phyloP scores from a whole-genome alignment of 2,113 vertebrate species.

The Ascaphus truei region DNA sequence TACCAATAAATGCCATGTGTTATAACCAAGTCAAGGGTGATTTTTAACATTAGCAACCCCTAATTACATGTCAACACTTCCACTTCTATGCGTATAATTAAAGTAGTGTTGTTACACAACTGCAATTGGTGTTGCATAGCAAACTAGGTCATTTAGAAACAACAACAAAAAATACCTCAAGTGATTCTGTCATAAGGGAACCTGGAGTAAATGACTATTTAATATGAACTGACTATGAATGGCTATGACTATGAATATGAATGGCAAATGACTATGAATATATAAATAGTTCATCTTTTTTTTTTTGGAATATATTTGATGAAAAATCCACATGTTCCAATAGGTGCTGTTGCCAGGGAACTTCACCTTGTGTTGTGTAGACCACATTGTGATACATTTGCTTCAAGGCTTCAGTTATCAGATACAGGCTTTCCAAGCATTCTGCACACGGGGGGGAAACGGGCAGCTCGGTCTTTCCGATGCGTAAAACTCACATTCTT shows the following conservation, averaged over 20 bases:
- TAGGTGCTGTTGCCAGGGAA: neutral
- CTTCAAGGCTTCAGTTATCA: neutral
- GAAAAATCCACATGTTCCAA: neutral
- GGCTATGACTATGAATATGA: no score
- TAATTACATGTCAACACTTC: constrained; percentile 7
- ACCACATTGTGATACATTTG: neutral
- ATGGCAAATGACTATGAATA: no score
- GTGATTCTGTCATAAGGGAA: neutral
- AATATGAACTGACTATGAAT: no score
- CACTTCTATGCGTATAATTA: neutral
- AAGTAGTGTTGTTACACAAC: neutral
- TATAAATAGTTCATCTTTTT: no score
- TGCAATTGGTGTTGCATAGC: neutral
- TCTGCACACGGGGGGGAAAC: neutral
- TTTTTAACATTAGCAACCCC: neutral
- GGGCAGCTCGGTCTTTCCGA: neutral
- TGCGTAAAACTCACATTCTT: neutral
- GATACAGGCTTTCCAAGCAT: neutral
- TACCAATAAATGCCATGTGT: neutral
- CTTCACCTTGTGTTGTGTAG: neutral
- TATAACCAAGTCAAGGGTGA: neutral
- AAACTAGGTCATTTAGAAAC: neutral
- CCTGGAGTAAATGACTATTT: no score
- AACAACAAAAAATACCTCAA: neutral
- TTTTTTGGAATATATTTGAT: neutral